Evolutionary conservation across 1,140 invertebrate species (phyloP).

Genomic region (Cherax quadricarinatus): DNA sequence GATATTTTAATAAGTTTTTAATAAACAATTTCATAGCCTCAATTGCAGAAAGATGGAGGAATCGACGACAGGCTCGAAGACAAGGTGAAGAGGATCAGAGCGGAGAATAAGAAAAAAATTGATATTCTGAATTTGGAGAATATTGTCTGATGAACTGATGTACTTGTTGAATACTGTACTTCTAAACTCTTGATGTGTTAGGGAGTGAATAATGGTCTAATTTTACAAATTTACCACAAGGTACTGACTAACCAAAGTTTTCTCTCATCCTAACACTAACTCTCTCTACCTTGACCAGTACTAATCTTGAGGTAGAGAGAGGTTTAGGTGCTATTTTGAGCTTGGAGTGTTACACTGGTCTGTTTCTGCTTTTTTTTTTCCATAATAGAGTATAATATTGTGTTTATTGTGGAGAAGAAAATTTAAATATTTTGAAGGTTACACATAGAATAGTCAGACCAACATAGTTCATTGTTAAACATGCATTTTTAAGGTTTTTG

Average conservation of each 20-base stretch:
- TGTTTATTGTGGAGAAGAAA: background rate
- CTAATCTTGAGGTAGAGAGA: background rate
- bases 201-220: background rate
- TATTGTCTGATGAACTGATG: background rate
- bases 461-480: background rate
- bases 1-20: background rate
- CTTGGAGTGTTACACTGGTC: background rate
- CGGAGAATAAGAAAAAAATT: conserved; percentile 1
- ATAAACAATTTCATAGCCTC: conserved; percentile 19
- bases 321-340: background rate
- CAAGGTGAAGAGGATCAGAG: conserved; percentile 50
- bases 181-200: background rate
- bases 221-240: background rate
- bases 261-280: background rate
- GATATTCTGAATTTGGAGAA: background rate
- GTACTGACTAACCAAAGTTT: too few species aligned
- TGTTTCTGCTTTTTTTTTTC: background rate
- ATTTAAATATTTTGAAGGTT: background rate
- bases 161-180: background rate
- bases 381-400: background rate
- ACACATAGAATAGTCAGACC: background rate
- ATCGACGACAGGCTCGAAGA: conserved; percentile 33
- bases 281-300: background rate
- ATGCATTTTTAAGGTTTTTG: background rate
- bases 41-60: conserved; percentile 42